Evolutionary conservation across 1,140 invertebrate species (phyloP).

Genomic region (Sweltsa coloradensis): DNA sequence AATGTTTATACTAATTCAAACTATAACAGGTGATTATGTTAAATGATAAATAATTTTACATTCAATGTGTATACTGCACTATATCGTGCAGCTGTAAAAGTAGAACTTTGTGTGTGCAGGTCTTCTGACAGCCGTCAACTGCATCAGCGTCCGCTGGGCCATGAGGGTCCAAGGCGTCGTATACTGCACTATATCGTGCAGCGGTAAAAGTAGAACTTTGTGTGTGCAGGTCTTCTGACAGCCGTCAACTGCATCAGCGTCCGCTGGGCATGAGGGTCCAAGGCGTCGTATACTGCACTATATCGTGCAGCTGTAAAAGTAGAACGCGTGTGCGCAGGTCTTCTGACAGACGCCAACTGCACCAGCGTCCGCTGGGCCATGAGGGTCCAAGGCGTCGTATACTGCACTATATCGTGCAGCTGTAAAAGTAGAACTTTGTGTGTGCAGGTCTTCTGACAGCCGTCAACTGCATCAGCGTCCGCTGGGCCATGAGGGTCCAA

Average conservation of each 20-base stretch:
- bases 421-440: no score
- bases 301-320: no score
- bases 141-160: slow-evolving; percentile 73
- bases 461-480: slow-evolving; percentile 77
- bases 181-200: no score
- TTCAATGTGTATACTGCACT: no score
- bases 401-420: neutral
- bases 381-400: slow-evolving; percentile 79
- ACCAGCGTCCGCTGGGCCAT: slow-evolving; percentile 79
- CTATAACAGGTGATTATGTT: no score
- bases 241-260: slow-evolving; percentile 82
- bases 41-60: no score
- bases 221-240: slow-evolving; percentile 62
- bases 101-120: slow-evolving; percentile 48
- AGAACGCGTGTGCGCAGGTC: no score
- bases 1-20: no score
- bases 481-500: slow-evolving; percentile 82
- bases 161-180: slow-evolving; percentile 84
- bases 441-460: slow-evolving; percentile 69
- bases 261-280: slow-evolving; percentile 83
- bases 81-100: no score
- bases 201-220: no score
- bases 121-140: slow-evolving; percentile 79
- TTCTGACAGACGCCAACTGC: slow-evolving; percentile 82
- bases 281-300: no score